Evolutionary conservation across 2,888 invertebrate genomes (phyloP), one percentile per base, ranked within the genome.

Genomic region (Pammene fasciana): DNA sequence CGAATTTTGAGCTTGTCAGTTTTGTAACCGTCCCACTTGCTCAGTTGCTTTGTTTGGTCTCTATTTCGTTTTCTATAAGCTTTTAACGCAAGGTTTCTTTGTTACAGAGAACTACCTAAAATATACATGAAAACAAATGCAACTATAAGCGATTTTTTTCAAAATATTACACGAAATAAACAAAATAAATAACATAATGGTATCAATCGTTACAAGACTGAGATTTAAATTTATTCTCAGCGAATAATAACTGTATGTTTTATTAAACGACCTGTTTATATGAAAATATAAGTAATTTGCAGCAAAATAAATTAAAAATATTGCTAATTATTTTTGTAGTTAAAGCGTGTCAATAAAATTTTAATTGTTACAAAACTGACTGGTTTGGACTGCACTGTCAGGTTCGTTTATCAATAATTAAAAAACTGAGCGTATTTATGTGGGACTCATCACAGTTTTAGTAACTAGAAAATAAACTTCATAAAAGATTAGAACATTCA

Each of bases 21-120:
- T 50, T 50, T 10, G 48, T 50, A 18, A 50, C 48, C 18, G 48
- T 50, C 48, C 48, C 48, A 50, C 16, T 50, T 18, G 9, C 8
- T 50, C 48, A 50, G 48, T 50, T 50, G 48, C 48, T 18, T 18
- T 18, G 48, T 18, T 50, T 50, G 18, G 48, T 50, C 48, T 50
- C 48, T 50, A 50, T 50, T 50, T 50, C 18, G 48, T 50, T 50
- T 50, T 50, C 8, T 18, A 50, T 50, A 18, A 8, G 48, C 48
- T 50, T 50, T 50, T 50, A 18, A 18, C 48, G 10, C 18, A 50
- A 16, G 1, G 48, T 16, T 16, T 50, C 14, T 50, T 16, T 50
- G 16, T 50, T 50, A 50, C 18, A 50, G 18, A 50, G 16, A 50
- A 16, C 16, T 50, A 50, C 16, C 48, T 18, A 50, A 50, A 18